Conservation (phyloP, 2,888 invertebrate genomes). For the Callyntrura sp. region DNA sequence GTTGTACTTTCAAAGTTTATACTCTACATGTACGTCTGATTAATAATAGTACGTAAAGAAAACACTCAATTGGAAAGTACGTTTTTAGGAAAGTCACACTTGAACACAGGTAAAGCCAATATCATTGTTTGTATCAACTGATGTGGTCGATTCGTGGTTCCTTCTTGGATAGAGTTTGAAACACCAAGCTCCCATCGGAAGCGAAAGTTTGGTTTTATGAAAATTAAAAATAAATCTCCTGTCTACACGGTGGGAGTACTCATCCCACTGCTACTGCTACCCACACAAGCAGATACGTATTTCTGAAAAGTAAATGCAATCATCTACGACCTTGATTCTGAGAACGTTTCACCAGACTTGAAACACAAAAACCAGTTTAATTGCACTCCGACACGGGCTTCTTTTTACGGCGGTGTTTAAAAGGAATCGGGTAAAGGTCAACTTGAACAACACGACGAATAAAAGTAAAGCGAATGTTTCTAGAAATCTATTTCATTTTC, state of each 20-base stretch:
- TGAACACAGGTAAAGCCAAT: constrained; percentile 15
- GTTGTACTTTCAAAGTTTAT: neutral
- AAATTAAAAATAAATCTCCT: too few relatives aligned
- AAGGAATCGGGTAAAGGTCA: constrained; percentile 66
- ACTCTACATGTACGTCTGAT: neutral
- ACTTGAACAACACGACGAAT: constrained; percentile 49
- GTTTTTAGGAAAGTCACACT: neutral
- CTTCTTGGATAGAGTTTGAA: too few relatives aligned
- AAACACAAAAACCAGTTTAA: constrained; percentile 52
- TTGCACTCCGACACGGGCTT: constrained; percentile 44
- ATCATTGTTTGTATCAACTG: neutral
- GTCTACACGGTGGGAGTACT: too few relatives aligned
- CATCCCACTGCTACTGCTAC: too few relatives aligned
- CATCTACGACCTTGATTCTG: neutral
- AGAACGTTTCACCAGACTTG: constrained; percentile 1
- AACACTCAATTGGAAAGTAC: constrained; percentile 10
- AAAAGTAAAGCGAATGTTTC: constrained; percentile 23
- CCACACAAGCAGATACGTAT: too few relatives aligned
- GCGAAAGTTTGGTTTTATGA: neutral
- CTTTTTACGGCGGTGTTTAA: neutral
- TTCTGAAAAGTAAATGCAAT: neutral
- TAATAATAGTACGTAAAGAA: neutral
- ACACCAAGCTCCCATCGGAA: neutral
- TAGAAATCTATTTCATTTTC: constrained; percentile 41
- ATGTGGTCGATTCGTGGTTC: neutral